A percentile compares a stretch with the other conserved stretches of the same genome.
Evolutionary conservation across 2,113 vertebrate genomes (phyloP).

Genomic region (Lates calcarifer): DNA sequence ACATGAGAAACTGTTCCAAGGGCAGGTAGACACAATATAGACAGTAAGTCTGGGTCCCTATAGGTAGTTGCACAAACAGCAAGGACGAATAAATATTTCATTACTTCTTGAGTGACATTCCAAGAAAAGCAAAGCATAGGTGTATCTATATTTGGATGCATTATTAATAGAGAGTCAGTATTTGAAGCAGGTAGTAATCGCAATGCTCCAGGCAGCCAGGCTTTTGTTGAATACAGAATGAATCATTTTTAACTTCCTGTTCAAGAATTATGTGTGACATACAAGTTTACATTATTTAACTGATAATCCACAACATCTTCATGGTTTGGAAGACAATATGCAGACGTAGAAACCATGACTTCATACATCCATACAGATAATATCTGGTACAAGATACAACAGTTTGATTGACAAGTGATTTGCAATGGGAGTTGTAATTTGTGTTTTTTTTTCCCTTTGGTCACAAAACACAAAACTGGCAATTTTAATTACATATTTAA

Average conservation of each 20-base stretch:
- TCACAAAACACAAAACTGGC: too few relatives aligned
- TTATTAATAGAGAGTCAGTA: slow-evolving; percentile 48
- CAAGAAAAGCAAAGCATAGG: slow-evolving; percentile 9
- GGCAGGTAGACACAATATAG: slow-evolving; percentile 1
- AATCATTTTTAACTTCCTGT: not conserved
- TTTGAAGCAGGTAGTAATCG: slow-evolving; percentile 6
- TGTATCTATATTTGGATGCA: slow-evolving; percentile 49
- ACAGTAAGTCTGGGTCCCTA: slow-evolving; percentile 1
- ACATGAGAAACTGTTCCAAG: not conserved
- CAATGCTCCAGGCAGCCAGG: not conserved
- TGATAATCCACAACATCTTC: not conserved
- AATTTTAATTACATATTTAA: too few relatives aligned
- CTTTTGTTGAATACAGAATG: not conserved
- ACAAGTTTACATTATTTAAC: not conserved
- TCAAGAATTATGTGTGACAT: not conserved
- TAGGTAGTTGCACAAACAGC: slow-evolving; percentile 6
- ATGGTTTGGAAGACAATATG: not conserved
- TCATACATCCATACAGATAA: not conserved
- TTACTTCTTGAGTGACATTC: slow-evolving; percentile 35
- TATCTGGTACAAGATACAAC: not conserved
- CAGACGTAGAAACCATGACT: not conserved
- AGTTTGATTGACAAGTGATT: not conserved
- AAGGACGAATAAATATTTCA: slow-evolving; percentile 62
- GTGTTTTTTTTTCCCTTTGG: too few relatives aligned
- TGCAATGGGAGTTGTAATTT: not conserved